These are phyloP conservation scores for Acanthurus tractus DNA, from an alignment of 2,797 vertebrate species.

Conservation along the genomic window DNA sequence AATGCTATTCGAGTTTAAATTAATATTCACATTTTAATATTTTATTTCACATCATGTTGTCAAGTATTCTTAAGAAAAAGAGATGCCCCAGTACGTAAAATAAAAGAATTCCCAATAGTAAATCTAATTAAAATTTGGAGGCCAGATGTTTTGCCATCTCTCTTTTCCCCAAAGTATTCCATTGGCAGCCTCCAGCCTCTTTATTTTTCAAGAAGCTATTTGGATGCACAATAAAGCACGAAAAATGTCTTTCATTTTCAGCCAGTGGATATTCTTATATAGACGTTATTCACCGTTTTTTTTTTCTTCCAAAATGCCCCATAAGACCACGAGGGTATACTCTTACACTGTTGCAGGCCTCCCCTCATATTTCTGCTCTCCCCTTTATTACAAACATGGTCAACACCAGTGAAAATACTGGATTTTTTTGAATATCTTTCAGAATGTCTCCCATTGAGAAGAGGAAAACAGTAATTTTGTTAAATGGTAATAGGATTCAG, in stretches of 20 bases:
- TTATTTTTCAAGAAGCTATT: constrained; percentile 80
- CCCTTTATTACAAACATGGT: constrained; percentile 45
- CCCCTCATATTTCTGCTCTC: constrained; percentile 28
- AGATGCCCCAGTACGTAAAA: constrained; percentile 69
- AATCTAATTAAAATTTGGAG: constrained; percentile 86
- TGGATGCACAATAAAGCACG: constrained; percentile 86
- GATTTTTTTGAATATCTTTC: constrained; percentile 42
- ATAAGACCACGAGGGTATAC: constrained; percentile 40
- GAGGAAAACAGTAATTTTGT: constrained; percentile 35
- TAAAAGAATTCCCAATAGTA: constrained; percentile 82
- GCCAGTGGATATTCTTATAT: constrained; percentile 80
- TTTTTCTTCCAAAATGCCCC: constrained; percentile 44
- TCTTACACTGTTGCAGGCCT: constrained; percentile 30
- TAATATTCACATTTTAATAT: constrained; percentile 49
- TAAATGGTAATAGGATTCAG: constrained; percentile 31
- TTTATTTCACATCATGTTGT: constrained; percentile 68
- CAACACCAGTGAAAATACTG: constrained; percentile 17
- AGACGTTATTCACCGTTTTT: constrained; percentile 58
- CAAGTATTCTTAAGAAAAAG: constrained; percentile 69
- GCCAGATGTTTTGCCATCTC: constrained; percentile 87
- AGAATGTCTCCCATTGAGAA: constrained; percentile 1
- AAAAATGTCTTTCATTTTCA: constrained; percentile 79
- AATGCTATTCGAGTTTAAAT: constrained; percentile 46
- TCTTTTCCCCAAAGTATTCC: constrained; percentile 78
- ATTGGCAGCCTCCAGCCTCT: constrained; percentile 79